Evolutionary conservation across 2,113 vertebrate species (phyloP), one percentile per base, ranked within the genome.

Genomic region (Nerophis ophidion): DNA sequence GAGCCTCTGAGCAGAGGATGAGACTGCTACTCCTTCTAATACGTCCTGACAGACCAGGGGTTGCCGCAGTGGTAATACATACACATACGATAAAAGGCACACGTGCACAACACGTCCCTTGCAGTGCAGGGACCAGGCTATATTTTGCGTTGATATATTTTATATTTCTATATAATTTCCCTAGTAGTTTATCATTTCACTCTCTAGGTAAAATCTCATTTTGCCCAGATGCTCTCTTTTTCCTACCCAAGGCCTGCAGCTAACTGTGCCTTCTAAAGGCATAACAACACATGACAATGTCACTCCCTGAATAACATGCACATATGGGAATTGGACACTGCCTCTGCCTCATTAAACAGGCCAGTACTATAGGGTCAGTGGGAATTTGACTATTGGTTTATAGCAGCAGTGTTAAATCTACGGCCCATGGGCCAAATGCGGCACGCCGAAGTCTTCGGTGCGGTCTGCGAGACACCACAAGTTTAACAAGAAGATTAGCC

Each of bases 1-100:
- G 63, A 75, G 74, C 75, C 72, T 65, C 48, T 55, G 75, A 81
- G 70, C 72, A 58, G 60, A 67, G 57, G 79, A 82, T 83, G 69
- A 81, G 72, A 76, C 78, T 83, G 79, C 70, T 81, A 75, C 51
- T 86, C 81, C 84, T 45, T 53, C 60, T 84, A 83, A 90, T 68
- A 53, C 63, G 75, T 45, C 61, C 68, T 83, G 83, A 89, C 68
- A 82, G 67, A 75, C 64, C 69, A 76, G 67, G 36, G 61, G 47
- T 65, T 59, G 66, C 48, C 57, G 65, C 67, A 66, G 63, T 71
- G 65, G 63, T 33, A 48, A 77, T 16, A 65, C 42, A 65, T 70
- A 74, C 68, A 71, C 45, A 77, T 14, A 49, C 17, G 36, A 8
- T 45, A 14, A 34, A 72, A 7, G n/a, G 55, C 60, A 58, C 15